Percentiles rank a stretch among this genome's conserved stretches.
Conservation (phyloP, 1,140 invertebrate species). For the Caenorhabditis briggsae region DNA sequence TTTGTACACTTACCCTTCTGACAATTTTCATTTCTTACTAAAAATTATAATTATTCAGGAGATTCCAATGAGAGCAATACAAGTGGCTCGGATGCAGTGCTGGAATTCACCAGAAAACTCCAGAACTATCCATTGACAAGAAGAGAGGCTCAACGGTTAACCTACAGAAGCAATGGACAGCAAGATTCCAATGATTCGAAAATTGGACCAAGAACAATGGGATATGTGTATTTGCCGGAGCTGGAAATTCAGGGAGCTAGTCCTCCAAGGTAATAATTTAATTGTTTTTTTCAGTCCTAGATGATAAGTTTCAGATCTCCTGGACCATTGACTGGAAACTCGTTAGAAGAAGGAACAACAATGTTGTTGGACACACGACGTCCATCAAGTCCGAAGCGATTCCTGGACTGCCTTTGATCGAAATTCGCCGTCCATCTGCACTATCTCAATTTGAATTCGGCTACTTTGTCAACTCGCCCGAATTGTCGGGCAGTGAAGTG, state of each 20-base stretch:
- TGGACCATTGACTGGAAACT: constrained; percentile 57
- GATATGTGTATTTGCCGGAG: constrained; percentile 75
- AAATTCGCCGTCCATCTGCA: constrained; percentile 77
- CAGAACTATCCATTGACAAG: constrained; percentile 77
- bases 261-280: constrained; percentile 69
- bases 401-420: constrained; percentile 76
- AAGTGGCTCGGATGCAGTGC: constrained; percentile 75
- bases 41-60: constrained; percentile 59
- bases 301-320: constrained; percentile 59
- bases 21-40: neutral
- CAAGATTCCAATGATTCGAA: constrained; percentile 73
- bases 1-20: constrained; percentile 45
- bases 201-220: constrained; percentile 65
- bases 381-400: constrained; percentile 76
- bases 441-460: constrained; percentile 77
- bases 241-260: constrained; percentile 77
- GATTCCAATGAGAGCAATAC: constrained; percentile 77
- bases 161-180: constrained; percentile 73
- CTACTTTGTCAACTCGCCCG: constrained; percentile 78
- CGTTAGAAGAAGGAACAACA: constrained; percentile 59
- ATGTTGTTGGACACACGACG: constrained; percentile 65
- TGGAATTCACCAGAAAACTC: constrained; percentile 77
- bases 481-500: constrained; percentile 72
- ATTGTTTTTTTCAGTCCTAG: neutral
- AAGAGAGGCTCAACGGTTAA: constrained; percentile 73